Base-by-base conservation (phyloP, 2,797 vertebrate species). In the Apogon hyalosoma region DNA sequence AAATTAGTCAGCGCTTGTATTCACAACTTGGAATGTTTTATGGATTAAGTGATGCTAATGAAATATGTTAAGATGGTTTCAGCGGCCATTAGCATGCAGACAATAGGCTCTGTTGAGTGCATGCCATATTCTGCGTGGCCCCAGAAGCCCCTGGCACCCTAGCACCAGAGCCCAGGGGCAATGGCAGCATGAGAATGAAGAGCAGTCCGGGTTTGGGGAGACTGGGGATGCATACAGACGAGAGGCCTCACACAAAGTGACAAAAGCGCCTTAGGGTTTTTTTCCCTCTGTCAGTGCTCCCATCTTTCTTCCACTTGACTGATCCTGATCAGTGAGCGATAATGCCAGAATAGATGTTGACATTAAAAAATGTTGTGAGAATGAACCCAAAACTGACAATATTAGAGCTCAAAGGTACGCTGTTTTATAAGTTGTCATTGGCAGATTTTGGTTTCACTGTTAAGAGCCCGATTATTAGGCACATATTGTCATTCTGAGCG, bases 201-300 rank as follows among this genome's bases (percentile, higher is more conserved):
- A 77, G 83, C 53, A 24, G 82, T 85, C 80, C 89, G 73, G 87
- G 85, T 83, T 84, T 67, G 59, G 71, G 86, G 77, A 81, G 87
- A 83, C 82, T 80, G 80, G 91, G 90, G 79, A 79, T 91, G 93
- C 91, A 94, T 94, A 94, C 93, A 92, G 93, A 94, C 75, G 68
- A 93, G 91, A 92, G 86, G 86, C 87, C 92, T 91, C 89, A 90
- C 89, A 93, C 87, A 89, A 87, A 89, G 87, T 76, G 67, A 93
- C 91, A 93, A 93, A 94, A 92, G 89, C 83, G 77, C 91, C 89
- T 90, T 69, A 57, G 90, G 92, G 79, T 85, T 85, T 89, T 87
- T 68, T 58, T 70, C 47, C 66, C 65, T 87, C 82, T 75, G 60
- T 85, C 87, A 83, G 72, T 85, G 74, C 72, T 79, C 73, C 80